Conservation (phyloP, 2,888 invertebrate species). For the Morinoia aosen region DNA sequence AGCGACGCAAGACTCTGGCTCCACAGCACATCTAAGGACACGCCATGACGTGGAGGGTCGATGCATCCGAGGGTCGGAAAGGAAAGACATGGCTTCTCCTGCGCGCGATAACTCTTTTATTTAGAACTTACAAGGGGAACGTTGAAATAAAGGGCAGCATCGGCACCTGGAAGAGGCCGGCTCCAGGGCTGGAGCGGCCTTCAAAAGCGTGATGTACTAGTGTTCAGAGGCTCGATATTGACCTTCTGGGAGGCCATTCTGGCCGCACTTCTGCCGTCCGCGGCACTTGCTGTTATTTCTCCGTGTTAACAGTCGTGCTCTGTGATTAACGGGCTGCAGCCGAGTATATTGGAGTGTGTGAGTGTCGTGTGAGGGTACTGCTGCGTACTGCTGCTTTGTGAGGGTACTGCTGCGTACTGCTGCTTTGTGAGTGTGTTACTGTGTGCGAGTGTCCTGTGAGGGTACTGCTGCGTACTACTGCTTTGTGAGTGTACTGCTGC, state of each 20-base stretch:
- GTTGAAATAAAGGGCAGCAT: constrained; percentile 4
- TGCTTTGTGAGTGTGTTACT: too few relatives aligned
- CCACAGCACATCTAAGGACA: background rate
- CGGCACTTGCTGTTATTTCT: too few relatives aligned
- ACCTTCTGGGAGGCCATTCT: too few relatives aligned
- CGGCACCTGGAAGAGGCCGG: background rate
- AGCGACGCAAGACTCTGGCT: background rate
- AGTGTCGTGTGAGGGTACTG: too few relatives aligned
- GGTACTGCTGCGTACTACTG: too few relatives aligned
- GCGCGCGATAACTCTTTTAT: constrained; percentile 19
- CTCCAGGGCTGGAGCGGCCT: background rate
- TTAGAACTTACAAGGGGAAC: constrained; percentile 29
- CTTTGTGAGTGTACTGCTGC: too few relatives aligned
- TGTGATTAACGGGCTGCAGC: background rate
- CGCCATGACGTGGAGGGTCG: background rate
- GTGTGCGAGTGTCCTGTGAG: too few relatives aligned
- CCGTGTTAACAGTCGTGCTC: too few relatives aligned
- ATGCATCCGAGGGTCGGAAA: background rate
- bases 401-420: too few relatives aligned
- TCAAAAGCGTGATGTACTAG: background rate
- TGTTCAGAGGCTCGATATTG: background rate
- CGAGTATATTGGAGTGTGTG: too few relatives aligned
- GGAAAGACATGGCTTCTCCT: background rate
- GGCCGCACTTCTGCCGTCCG: background rate
- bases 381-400: too few relatives aligned